phyloP scores from a whole-genome alignment of 2,797 vertebrate genomes.

The Lagodon rhomboides region DNA sequence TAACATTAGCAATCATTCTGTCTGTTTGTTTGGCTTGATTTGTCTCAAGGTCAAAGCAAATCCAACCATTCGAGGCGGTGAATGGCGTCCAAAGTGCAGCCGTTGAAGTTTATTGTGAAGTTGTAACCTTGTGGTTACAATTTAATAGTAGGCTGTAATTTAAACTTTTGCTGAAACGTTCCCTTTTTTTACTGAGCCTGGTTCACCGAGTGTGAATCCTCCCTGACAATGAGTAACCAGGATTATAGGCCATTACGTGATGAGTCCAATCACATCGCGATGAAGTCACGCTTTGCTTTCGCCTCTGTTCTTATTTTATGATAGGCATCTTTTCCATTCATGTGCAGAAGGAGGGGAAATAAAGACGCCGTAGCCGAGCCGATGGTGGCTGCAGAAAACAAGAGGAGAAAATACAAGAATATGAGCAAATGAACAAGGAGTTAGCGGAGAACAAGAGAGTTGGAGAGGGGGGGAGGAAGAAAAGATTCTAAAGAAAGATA shows the following conservation, averaged over 20 bases:
- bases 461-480: conserved; percentile 50
- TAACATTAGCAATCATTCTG: not conserved
- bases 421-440: conserved; percentile 60
- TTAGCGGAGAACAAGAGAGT: conserved; percentile 61
- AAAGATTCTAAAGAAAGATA: conserved; percentile 84
- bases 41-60: conserved; percentile 48
- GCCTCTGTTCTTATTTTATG: conserved; percentile 6
- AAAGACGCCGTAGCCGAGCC: not conserved
- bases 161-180: conserved; percentile 53
- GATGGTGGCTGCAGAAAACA: conserved; percentile 19
- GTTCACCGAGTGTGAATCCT: not conserved
- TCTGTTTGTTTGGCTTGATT: not conserved
- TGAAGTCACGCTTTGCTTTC: conserved; percentile 53
- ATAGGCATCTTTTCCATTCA: conserved; percentile 2
- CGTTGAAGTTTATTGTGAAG: conserved; percentile 46
- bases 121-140: conserved; percentile 61
- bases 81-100: conserved; percentile 59
- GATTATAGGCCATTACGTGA: conserved; percentile 24
- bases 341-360: not conserved
- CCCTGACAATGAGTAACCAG: conserved; percentile 72
- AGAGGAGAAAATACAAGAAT: conserved; percentile 40
- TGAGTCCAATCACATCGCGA: conserved; percentile 9
- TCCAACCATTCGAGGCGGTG: not conserved
- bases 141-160: conserved; percentile 58
- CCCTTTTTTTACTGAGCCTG: conserved; percentile 11